Evolutionary conservation across 2,797 vertebrate species (phyloP).

Genomic region (Varecia variegata): DNA sequence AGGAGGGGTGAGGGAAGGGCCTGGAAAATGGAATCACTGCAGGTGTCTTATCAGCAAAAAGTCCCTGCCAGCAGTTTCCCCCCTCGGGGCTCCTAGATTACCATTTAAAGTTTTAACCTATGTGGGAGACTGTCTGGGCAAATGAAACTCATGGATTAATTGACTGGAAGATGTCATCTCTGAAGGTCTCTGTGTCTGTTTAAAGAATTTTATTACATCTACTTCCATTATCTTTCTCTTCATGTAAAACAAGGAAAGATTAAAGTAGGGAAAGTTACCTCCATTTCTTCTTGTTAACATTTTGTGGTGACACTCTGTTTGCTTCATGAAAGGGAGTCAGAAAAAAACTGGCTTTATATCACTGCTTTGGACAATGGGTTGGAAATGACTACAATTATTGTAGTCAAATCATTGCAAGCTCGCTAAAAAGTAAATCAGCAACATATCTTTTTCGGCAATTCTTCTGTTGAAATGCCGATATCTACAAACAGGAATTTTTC

Average conservation of each 20-base stretch:
- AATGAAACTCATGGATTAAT: not conserved
- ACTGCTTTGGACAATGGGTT: not conserved
- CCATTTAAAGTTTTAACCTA: not conserved
- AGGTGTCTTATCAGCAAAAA: not conserved
- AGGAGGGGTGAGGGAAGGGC: not conserved
- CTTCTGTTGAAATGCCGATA: not conserved
- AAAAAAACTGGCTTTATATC: not conserved
- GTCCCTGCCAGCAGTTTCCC: not conserved
- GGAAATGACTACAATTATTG: not conserved
- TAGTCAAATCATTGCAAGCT: not conserved
- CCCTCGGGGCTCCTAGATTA: not conserved
- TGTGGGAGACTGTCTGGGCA: not conserved
- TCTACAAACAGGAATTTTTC: not conserved
- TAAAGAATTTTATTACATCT: not conserved
- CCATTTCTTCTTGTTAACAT: not conserved
- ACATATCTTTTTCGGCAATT: not conserved
- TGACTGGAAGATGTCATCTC: not conserved
- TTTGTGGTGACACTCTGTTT: not conserved
- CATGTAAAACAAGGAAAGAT: not conserved
- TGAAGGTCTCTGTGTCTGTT: not conserved
- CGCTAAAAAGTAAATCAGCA: not conserved
- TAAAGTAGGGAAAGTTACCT: not conserved
- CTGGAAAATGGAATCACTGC: not conserved
- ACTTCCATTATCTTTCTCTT: slow-evolving; percentile 1
- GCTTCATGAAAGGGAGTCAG: not conserved